Evolutionary conservation across 2,113 vertebrate genomes (phyloP).

Genomic region (Macheiramphus alcinus): DNA sequence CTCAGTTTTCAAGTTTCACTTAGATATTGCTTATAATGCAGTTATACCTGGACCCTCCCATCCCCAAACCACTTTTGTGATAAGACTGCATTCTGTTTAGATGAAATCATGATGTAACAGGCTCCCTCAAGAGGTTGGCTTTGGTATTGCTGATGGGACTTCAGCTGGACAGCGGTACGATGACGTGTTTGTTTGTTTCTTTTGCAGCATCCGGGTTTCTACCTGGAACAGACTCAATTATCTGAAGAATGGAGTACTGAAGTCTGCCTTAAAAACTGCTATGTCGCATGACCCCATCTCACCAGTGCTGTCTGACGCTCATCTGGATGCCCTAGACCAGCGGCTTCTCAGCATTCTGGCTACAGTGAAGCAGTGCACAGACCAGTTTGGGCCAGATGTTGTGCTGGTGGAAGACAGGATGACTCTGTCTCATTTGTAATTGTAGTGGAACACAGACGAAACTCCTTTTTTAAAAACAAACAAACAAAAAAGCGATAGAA

Average conservation of each 20-base stretch:
- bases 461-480: conserved; percentile 64
- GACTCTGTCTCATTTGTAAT: conserved; percentile 89
- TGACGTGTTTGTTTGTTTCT: neutral
- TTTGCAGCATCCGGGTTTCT: conserved; percentile 89
- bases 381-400: conserved; percentile 87
- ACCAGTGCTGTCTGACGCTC: conserved; percentile 84
- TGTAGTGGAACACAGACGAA: conserved; percentile 13
- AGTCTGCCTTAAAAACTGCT: conserved; percentile 86
- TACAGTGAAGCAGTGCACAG: conserved; percentile 92
- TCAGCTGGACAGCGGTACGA: neutral
- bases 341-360: conserved; percentile 85
- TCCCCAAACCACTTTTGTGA: neutral
- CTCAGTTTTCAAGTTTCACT: neutral
- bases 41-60: neutral
- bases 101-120: neutral
- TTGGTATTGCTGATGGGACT: neutral
- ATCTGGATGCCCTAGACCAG: conserved; percentile 88
- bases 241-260: conserved; percentile 85
- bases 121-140: neutral
- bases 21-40: neutral
- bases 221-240: conserved; percentile 96
- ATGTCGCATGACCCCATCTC: conserved; percentile 87
- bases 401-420: conserved; percentile 97
- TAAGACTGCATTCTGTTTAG: neutral
- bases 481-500: conserved; percentile 48